Evolutionary conservation across 1,140 invertebrate species (phyloP), one percentile per base, ranked within the genome.

Genomic region (Caenorhabditis tropicalis): DNA sequence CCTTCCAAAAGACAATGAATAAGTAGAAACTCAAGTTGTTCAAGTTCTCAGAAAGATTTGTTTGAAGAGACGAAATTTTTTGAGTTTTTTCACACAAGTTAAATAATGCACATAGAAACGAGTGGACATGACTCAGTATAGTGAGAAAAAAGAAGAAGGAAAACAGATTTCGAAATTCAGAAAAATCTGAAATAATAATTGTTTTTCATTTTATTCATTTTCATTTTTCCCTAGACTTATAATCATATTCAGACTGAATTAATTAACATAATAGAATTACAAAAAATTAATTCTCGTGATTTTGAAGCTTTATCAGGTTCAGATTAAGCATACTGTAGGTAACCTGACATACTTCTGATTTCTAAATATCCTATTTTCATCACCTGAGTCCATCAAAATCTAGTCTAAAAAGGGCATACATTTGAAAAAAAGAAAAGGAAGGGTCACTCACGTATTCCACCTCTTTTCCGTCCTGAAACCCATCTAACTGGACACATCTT

Each of bases 31-130:
- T 43, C n/a, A 21, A 43, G 29, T 24, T 39, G n/a, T 46, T 21
- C 36, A 46, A 21, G 29, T 43, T 74, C 65, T 74, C 36, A 74
- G 65, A 43, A 74, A 74, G 36, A 15, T 74, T 74, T 74, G 33
- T 43, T 43, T 46, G 36, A 43, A 27, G 48, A 51, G 48, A 9
- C 3, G 16, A 51, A 51, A 19, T 15, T 9, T 12, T 27, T 74
- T 56, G 21, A 27, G 31, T 7, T 74, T 39, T 74, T 70, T 65
- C 21, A 16, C 56, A 60, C 58, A 65, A 39, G 33, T 39, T 65
- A 39, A 65, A 65, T 65, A 65, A 65, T 65, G 58, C 33, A 43
- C 39, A 43, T 43, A 56, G 24, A 21, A 56, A 56, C 53, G 53
- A 56, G 53, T 56, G 53, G 53, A 56, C 53, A 56, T 56, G 53